Evolutionary conservation across 1,140 invertebrate genomes (phyloP).

Genomic region (Trichomalopsis sarcophagae): DNA sequence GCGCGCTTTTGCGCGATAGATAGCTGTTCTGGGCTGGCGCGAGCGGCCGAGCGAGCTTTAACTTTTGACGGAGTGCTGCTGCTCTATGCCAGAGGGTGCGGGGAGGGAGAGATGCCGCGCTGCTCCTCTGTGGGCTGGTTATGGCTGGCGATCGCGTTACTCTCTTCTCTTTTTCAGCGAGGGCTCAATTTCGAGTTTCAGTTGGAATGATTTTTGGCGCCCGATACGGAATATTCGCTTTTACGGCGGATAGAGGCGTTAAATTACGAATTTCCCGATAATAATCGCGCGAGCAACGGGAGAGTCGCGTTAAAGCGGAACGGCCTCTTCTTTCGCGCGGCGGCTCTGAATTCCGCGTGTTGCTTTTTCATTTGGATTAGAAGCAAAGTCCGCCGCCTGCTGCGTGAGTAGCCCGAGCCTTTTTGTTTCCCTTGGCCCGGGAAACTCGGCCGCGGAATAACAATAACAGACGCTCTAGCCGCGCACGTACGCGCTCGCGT

Average conservation of each 20-base stretch:
- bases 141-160: neutral
- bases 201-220: no score
- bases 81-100: neutral
- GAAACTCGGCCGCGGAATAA: neutral
- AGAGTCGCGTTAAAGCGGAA: neutral
- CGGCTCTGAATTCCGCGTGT: neutral
- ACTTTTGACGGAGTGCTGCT: slow-evolving; percentile 39
- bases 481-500: neutral
- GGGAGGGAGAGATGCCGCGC: neutral
- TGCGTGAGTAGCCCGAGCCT: neutral
- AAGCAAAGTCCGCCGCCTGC: neutral
- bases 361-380: neutral
- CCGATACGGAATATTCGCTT: no score
- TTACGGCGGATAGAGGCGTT: no score
- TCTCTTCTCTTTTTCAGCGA: neutral
- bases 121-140: neutral
- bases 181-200: neutral
- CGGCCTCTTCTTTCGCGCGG: neutral
- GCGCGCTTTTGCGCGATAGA: slow-evolving; percentile 19
- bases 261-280: no score
- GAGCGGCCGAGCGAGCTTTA: slow-evolving; percentile 44
- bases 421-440: neutral
- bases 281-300: no score
- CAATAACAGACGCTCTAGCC: neutral
- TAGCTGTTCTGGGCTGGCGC: slow-evolving; percentile 24